A percentile compares a stretch with the other conserved stretches of the same genome.
These are phyloP conservation scores for Epinephelus fuscoguttatus DNA, from an alignment of 2,113 vertebrate species.

Conservation along the genomic window DNA sequence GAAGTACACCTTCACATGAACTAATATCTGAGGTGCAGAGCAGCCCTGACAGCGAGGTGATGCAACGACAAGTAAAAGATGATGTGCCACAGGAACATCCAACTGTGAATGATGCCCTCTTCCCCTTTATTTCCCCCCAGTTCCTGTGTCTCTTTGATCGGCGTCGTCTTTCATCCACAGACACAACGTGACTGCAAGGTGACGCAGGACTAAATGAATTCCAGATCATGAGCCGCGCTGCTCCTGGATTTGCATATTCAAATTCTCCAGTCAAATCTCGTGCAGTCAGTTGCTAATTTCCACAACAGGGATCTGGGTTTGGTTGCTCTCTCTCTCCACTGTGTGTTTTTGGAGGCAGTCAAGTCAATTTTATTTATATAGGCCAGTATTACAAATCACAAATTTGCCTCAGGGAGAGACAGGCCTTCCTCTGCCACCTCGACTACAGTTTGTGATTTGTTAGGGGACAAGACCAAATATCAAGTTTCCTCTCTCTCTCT, in stretches of 20 bases:
- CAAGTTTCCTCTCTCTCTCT: not conserved
- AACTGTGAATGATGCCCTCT: conserved; percentile 45
- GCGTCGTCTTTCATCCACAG: conserved; percentile 52
- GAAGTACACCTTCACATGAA: conserved; percentile 36
- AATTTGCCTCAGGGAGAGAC: too few species aligned
- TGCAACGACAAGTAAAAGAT: conserved; percentile 76
- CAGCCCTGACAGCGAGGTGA: conserved; percentile 67
- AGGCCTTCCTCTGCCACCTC: not conserved
- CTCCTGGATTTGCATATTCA: conserved; percentile 70
- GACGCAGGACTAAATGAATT: conserved; percentile 54
- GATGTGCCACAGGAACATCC: conserved; percentile 65
- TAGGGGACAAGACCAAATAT: not conserved
- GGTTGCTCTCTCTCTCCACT: conserved; percentile 12
- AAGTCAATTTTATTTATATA: too few species aligned
- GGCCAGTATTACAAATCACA: too few species aligned
- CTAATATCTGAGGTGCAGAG: conserved; percentile 24
- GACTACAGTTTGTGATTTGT: not conserved
- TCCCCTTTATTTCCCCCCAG: conserved; percentile 22
- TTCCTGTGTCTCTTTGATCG: conserved; percentile 59
- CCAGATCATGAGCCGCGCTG: conserved; percentile 36
- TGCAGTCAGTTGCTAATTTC: conserved; percentile 44
- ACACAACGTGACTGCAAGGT: conserved; percentile 49
- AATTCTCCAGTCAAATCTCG: conserved; percentile 63
- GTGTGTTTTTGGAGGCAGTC: conserved; percentile 2
- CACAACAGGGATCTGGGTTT: conserved; percentile 45